Conservation (phyloP, 35 echinoderm and acorn worm species). For the Heliocidaris tuberculata region DNA sequence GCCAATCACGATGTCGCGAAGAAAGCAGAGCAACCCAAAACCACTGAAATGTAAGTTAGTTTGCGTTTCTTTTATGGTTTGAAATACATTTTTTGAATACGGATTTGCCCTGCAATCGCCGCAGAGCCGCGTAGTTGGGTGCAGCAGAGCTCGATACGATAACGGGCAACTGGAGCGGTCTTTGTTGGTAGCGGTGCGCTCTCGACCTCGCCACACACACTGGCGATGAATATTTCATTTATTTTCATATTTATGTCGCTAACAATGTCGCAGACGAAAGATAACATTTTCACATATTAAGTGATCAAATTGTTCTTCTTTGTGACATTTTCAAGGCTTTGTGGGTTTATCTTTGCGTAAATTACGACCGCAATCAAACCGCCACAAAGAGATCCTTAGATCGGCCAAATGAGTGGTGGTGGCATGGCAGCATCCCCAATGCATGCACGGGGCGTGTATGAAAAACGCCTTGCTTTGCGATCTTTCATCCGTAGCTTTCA, state of each 20-base stretch:
- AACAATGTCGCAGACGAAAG: neutral
- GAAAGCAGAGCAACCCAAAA: constrained; percentile 24
- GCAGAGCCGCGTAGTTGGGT: neutral
- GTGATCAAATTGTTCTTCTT: neutral
- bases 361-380: neutral
- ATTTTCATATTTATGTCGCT: neutral
- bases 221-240: neutral
- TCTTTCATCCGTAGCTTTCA: constrained; percentile 49
- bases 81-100: neutral
- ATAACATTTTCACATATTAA: neutral
- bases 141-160: neutral
- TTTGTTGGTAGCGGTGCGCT: constrained; percentile 20
- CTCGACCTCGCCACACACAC: neutral
- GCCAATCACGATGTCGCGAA: constrained; percentile 28
- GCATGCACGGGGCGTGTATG: constrained; percentile 38
- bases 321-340: neutral
- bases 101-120: neutral
- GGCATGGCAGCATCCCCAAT: neutral
- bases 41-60: constrained; percentile 18
- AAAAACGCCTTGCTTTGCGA: neutral
- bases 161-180: neutral
- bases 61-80: neutral
- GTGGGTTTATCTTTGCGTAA: neutral
- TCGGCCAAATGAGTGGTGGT: neutral
- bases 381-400: neutral